A percentile compares a stretch with the other conserved stretches of the same genome.
These are phyloP conservation scores for Philereme vetulata DNA, from an alignment of 2,888 invertebrate genomes.

Conservation along the genomic window DNA sequence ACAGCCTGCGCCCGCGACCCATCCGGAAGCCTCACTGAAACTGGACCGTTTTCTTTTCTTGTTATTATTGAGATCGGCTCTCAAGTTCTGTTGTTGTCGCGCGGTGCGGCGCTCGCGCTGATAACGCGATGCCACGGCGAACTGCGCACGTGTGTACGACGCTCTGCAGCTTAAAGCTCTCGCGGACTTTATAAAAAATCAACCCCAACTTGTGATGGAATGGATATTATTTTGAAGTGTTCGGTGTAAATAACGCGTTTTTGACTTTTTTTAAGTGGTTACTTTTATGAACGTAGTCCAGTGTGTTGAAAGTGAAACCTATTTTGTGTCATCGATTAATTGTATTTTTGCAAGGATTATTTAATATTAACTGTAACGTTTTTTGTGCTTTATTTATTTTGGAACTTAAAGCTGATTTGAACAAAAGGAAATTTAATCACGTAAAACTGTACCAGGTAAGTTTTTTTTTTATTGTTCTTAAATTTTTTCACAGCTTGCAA, in stretches of 20 bases:
- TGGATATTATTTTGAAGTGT: slow-evolving; percentile 69
- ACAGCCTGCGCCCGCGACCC: slow-evolving; percentile 70
- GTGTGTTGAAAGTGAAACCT: slow-evolving; percentile 69
- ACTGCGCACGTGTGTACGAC: slow-evolving; percentile 73
- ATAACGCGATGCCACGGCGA: slow-evolving; percentile 81
- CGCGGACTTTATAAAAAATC: slow-evolving; percentile 56
- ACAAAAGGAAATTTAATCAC: slow-evolving; percentile 27
- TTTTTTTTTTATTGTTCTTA: slow-evolving; percentile 5
- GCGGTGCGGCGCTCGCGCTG: slow-evolving; percentile 79
- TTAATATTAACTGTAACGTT: slow-evolving; percentile 46
- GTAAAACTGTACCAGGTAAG: slow-evolving; percentile 31
- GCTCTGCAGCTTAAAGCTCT: slow-evolving; percentile 73
- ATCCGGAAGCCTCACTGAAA: slow-evolving; percentile 84
- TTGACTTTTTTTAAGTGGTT: slow-evolving; percentile 47
- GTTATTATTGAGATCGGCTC: slow-evolving; percentile 83
- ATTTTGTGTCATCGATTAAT: slow-evolving; percentile 57
- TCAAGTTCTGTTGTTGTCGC: slow-evolving; percentile 83
- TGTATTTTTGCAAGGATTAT: slow-evolving; percentile 50
- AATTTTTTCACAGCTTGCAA: no score
- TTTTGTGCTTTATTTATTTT: slow-evolving; percentile 41
- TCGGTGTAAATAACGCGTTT: slow-evolving; percentile 56
- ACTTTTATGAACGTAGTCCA: slow-evolving; percentile 48
- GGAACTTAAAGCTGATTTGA: slow-evolving; percentile 37
- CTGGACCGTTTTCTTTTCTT: slow-evolving; percentile 85
- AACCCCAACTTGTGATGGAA: slow-evolving; percentile 63